phyloP scores from a whole-genome alignment of 1,140 invertebrate genomes.

The Ganaspis sp. region DNA sequence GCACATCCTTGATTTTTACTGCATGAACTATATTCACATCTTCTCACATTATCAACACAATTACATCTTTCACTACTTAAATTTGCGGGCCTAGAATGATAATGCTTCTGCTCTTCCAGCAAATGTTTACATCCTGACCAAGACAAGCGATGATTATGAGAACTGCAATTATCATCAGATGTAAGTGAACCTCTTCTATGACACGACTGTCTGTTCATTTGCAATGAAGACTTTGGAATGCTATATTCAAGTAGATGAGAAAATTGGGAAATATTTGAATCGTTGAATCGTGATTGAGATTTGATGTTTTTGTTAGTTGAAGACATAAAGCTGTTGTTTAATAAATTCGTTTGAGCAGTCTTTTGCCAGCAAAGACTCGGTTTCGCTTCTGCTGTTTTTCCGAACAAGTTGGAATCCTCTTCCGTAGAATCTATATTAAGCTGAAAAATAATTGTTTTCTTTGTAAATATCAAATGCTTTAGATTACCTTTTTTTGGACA shows the following conservation, averaged over 20 bases:
- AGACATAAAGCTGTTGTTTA: conserved; percentile 38
- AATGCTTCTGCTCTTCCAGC: conserved; percentile 25
- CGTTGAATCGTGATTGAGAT: conserved; percentile 39
- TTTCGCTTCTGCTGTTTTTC: conserved; percentile 16
- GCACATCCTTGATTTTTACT: not conserved
- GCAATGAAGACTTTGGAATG: not conserved
- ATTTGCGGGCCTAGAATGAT: not conserved
- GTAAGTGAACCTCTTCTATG: not conserved
- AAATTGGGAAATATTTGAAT: conserved; percentile 46
- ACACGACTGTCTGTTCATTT: not conserved
- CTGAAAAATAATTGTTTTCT: conserved; percentile 38
- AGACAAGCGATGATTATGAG: conserved; percentile 34
- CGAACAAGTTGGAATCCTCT: not conserved
- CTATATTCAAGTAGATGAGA: conserved; percentile 30
- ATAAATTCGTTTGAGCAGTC: conserved; percentile 52
- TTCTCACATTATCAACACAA: conserved; percentile 10
- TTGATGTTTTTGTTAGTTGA: conserved; percentile 62
- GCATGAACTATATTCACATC: not conserved
- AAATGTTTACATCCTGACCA: conserved; percentile 38
- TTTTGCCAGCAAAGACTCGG: conserved; percentile 49
- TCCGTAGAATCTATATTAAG: conserved; percentile 44
- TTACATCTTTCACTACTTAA: not conserved
- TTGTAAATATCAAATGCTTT: no score
- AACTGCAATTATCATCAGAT: conserved; percentile 21
- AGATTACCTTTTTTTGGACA: no score